A percentile compares a stretch with the other conserved stretches of the same genome.
These are phyloP conservation scores for Melanogrammus aeglefinus DNA, from an alignment of 2,797 vertebrate species.

Conservation along the genomic window DNA sequence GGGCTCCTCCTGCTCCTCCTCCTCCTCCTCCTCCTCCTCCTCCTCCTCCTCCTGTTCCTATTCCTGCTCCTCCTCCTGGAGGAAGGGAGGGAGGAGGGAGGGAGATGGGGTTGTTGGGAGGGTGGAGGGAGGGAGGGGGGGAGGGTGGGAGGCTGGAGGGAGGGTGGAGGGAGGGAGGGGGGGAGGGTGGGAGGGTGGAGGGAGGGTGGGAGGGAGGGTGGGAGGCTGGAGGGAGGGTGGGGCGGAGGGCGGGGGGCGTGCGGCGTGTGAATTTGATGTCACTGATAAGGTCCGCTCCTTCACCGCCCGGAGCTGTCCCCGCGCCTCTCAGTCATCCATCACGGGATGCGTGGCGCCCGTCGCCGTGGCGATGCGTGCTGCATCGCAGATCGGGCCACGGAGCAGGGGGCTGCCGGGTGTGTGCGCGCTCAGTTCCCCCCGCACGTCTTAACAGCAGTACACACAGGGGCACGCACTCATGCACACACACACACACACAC, in stretches of 20 bases:
- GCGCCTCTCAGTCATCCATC: slow-evolving; percentile 42
- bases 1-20: background rate
- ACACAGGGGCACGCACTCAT: background rate
- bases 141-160: background rate
- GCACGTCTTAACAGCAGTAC: background rate
- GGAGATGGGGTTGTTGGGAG: background rate
- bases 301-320: slow-evolving; percentile 33
- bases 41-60: too few relatives aligned
- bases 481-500: too few relatives aligned
- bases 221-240: background rate
- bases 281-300: slow-evolving; percentile 32
- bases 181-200: too few relatives aligned
- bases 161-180: background rate
- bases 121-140: background rate
- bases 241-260: background rate
- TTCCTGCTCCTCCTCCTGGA: too few relatives aligned
- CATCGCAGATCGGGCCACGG: slow-evolving; percentile 8
- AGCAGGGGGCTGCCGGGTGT: background rate
- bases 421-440: background rate
- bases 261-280: slow-evolving; percentile 35
- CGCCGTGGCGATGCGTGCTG: slow-evolving; percentile 20
- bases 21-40: too few relatives aligned
- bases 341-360: background rate
- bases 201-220: background rate
- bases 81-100: too few relatives aligned